Evolutionary conservation across 2,113 vertebrate genomes (phyloP), one percentile per base, ranked within the genome.

Genomic region (Lonchura striata): DNA sequence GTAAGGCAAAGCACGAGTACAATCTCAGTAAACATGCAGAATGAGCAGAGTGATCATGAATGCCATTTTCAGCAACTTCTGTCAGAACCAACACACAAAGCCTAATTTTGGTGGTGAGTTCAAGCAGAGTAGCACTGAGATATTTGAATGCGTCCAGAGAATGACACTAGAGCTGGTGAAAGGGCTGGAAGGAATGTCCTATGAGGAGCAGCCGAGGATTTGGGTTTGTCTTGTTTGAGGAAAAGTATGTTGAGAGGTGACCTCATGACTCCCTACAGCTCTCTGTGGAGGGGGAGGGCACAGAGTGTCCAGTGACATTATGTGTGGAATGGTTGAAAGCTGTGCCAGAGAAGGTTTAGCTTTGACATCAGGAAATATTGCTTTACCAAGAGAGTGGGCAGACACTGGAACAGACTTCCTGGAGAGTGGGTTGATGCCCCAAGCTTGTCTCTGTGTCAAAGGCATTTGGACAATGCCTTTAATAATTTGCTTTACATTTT

Each of bases 121-220:
- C 54, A 53, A 37, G 46, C 3, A 79, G 15, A 53, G 11, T 70
- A 59, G 46, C 15, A 39, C 33, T 65, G 50, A 80, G 41, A 33
- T 89, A 35, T 20, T 41, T 59, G 19, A 64, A 76, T 52, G 33
- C 0, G 0, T n/a, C 10, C 27, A 60, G 23, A 83, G 35, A 39
- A 77, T 10, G 28, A 11, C 27, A 30, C 8, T 31, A 61, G 88
- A 70, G 59, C 44, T 60, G 18, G 10, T 50, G 53, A 49, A 91
- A 57, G 37, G 24, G 5, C 24, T 61, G 46, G 54, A 81, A 68
- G 20, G 15, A 16, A 53, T 35, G 39, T 56, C 25, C 66, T 31
- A 0, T 59, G 49, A 72, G 52, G 57, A 66, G 52, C 0, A 0
- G 20, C 54, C 47, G 18, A 56, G 54, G 31, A 63, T 82, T 30